Percentiles rank a stretch among this genome's conserved stretches.
Evolutionary conservation across 2,113 vertebrate species (phyloP).

Genomic region (Ahaetulla prasina): DNA sequence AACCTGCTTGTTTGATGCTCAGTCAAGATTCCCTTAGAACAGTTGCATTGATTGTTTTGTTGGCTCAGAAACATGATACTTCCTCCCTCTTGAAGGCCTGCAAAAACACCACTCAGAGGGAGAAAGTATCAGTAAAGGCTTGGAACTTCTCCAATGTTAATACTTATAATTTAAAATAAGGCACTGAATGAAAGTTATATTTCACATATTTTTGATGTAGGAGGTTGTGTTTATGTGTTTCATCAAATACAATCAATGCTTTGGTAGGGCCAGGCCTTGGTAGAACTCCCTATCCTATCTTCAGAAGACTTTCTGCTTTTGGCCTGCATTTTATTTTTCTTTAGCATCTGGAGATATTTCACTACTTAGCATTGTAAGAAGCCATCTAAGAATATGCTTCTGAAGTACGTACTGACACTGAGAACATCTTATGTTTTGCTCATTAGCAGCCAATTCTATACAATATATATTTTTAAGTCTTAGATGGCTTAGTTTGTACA

Average conservation of each 20-base stretch:
- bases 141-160: neutral
- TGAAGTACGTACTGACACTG: neutral
- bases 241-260: neutral
- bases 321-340: neutral
- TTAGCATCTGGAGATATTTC: neutral
- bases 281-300: neutral
- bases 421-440: neutral
- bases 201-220: neutral
- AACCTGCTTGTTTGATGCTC: neutral
- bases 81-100: neutral
- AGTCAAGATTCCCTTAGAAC: neutral
- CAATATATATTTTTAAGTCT: neutral
- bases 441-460: neutral
- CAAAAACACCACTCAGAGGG: neutral
- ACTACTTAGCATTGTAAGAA: neutral
- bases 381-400: neutral
- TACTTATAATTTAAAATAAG: neutral
- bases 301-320: neutral
- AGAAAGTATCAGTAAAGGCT: neutral
- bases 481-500: neutral
- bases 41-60: neutral
- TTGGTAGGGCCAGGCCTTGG: neutral
- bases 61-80: neutral
- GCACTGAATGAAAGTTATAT: neutral
- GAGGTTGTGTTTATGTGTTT: neutral